These are phyloP conservation scores for Notocelia uddmanniana DNA, from an alignment of 2,888 invertebrate genomes.

Conservation along the genomic window DNA sequence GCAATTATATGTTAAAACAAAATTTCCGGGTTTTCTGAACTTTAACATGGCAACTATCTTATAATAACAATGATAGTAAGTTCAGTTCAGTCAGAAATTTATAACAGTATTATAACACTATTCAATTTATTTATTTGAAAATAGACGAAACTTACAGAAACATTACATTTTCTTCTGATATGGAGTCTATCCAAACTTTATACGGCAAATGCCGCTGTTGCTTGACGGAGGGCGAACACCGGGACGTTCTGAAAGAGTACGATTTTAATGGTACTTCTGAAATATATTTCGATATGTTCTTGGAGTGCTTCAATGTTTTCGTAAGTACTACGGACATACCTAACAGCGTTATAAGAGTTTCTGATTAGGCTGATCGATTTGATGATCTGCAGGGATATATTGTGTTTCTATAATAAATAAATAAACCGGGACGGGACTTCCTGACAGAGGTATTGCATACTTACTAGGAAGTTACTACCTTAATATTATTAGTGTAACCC, in stretches of 20 bases:
- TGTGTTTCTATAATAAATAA: too few species aligned
- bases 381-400: too few species aligned
- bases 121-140: too few species aligned
- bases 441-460: too few species aligned
- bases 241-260: constrained; percentile 54
- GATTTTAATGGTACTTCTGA: constrained; percentile 51
- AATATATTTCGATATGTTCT: constrained; percentile 55
- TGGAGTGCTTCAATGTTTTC: constrained; percentile 57
- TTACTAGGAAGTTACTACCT: too few species aligned
- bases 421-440: too few species aligned
- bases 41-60: background rate
- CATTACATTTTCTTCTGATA: background rate
- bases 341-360: too few species aligned
- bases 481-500: too few species aligned
- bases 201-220: constrained; percentile 60
- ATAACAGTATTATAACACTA: too few species aligned
- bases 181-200: constrained; percentile 27
- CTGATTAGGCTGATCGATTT: too few species aligned
- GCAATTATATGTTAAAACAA: background rate
- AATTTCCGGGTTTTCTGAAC: background rate
- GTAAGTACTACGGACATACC: constrained; percentile 50
- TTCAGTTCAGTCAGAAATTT: too few species aligned
- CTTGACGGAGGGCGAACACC: constrained; percentile 53
- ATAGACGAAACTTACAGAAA: background rate
- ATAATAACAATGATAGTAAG: background rate